phyloP scores from a whole-genome alignment of 2,888 invertebrate species.

The Phaedon cochleariae region DNA sequence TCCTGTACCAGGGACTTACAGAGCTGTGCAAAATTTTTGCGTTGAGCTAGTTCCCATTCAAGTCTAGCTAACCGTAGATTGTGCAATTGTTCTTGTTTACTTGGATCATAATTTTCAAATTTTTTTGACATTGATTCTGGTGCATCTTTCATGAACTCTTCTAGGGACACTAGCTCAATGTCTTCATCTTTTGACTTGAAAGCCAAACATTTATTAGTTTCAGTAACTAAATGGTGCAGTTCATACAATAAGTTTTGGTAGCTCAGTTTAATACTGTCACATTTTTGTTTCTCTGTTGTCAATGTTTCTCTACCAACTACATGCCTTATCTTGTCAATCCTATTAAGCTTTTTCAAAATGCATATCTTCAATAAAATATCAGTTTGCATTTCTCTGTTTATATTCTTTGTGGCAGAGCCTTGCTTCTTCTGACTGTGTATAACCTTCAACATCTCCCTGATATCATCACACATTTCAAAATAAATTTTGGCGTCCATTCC shows the following conservation, averaged over 20 bases:
- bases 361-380: slow-evolving; percentile 81
- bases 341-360: slow-evolving; percentile 88
- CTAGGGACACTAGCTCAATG: slow-evolving; percentile 84
- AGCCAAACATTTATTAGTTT: slow-evolving; percentile 93
- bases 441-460: slow-evolving; percentile 73
- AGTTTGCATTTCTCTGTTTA: slow-evolving; percentile 49
- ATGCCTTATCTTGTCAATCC: slow-evolving; percentile 88
- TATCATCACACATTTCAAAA: slow-evolving; percentile 74
- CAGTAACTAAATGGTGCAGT: slow-evolving; percentile 90
- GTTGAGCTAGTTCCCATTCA: slow-evolving; percentile 90
- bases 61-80: slow-evolving; percentile 84
- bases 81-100: slow-evolving; percentile 70
- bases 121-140: slow-evolving; percentile 65
- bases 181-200: slow-evolving; percentile 96
- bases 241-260: slow-evolving; percentile 95
- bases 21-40: slow-evolving; percentile 81
- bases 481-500: slow-evolving; percentile 75
- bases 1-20: slow-evolving; percentile 78
- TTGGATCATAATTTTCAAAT: slow-evolving; percentile 51
- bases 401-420: slow-evolving; percentile 11
- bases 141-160: slow-evolving; percentile 85
- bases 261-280: slow-evolving; percentile 89
- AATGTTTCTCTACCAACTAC: slow-evolving; percentile 83
- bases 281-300: slow-evolving; percentile 84
- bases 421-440: slow-evolving; percentile 64